A percentile compares a stretch with the other conserved stretches of the same genome.
Evolutionary conservation across 2,113 vertebrate species (phyloP).

Genomic region (Vanacampus margaritifer): DNA sequence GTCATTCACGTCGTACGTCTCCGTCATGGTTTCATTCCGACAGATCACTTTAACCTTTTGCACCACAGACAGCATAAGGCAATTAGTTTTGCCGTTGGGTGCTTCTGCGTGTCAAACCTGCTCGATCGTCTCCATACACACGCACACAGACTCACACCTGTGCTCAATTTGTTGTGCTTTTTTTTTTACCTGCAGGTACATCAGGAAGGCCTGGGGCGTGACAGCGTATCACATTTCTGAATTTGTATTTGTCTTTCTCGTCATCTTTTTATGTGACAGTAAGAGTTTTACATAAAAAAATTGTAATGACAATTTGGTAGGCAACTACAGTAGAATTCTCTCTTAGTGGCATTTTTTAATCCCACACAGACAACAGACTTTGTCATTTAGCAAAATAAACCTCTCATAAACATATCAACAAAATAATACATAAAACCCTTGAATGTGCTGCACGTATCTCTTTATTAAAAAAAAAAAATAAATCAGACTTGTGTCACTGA

Average conservation of each 20-base stretch:
- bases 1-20: conserved; percentile 35
- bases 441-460: too few species aligned
- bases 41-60: conserved; percentile 48
- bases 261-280: too few species aligned
- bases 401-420: too few species aligned
- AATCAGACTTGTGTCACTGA: neutral
- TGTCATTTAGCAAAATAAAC: too few species aligned
- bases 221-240: conserved; percentile 46
- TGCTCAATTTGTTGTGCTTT: conserved; percentile 61
- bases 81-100: conserved; percentile 43
- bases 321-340: too few species aligned
- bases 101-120: conserved; percentile 35
- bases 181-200: conserved; percentile 53
- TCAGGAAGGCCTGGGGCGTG: conserved; percentile 50
- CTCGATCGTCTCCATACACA: conserved; percentile 38
- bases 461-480: too few species aligned
- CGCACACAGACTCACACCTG: conserved; percentile 15
- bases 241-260: too few species aligned
- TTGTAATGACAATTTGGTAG: too few species aligned
- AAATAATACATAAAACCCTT: too few species aligned
- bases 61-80: conserved; percentile 35
- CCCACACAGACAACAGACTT: too few species aligned
- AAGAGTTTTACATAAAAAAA: too few species aligned
- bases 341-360: too few species aligned
- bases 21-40: conserved; percentile 31